These are phyloP conservation scores for Diabrotica virgifera DNA, from an alignment of 1,140 invertebrate species.

Conservation along the genomic window DNA sequence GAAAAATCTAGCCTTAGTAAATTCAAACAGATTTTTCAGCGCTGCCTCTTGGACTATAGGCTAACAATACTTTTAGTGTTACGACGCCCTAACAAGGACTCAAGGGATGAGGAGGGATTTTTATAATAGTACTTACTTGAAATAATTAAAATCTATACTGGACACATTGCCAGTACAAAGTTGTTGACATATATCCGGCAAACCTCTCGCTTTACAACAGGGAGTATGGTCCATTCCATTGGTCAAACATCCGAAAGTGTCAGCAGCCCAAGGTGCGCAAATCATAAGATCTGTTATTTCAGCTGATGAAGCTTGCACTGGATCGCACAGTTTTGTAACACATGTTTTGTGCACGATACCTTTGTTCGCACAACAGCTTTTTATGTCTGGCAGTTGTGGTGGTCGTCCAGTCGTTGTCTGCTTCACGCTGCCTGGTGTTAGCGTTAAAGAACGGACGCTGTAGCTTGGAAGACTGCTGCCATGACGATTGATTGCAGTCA, in stretches of 20 bases:
- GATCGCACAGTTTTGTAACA: slow-evolving; percentile 75
- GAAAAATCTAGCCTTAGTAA: too few species aligned
- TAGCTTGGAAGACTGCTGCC: slow-evolving; percentile 73
- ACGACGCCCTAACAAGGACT: too few species aligned
- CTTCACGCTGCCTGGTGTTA: slow-evolving; percentile 59
- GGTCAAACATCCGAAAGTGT: slow-evolving; percentile 74
- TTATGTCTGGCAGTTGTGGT: slow-evolving; percentile 67
- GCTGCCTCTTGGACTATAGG: too few species aligned
- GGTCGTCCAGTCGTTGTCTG: slow-evolving; percentile 52
- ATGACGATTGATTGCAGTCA: slow-evolving; percentile 68
- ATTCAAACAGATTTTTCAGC: too few species aligned
- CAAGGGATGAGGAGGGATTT: too few species aligned
- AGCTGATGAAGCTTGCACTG: slow-evolving; percentile 57
- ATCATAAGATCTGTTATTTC: slow-evolving; percentile 76
- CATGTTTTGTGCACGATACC: slow-evolving; percentile 73
- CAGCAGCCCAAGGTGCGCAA: slow-evolving; percentile 77
- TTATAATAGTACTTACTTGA: slow-evolving; percentile 66
- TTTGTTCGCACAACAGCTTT: slow-evolving; percentile 65
- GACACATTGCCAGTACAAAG: slow-evolving; percentile 77
- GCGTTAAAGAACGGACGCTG: slow-evolving; percentile 64
- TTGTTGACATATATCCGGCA: slow-evolving; percentile 69
- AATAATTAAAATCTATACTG: slow-evolving; percentile 72
- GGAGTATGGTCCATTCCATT: slow-evolving; percentile 78
- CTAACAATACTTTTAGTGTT: too few species aligned
- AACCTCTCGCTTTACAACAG: slow-evolving; percentile 70